Conservation (phyloP, 1,140 invertebrate genomes). For the Orchesella cincta region DNA sequence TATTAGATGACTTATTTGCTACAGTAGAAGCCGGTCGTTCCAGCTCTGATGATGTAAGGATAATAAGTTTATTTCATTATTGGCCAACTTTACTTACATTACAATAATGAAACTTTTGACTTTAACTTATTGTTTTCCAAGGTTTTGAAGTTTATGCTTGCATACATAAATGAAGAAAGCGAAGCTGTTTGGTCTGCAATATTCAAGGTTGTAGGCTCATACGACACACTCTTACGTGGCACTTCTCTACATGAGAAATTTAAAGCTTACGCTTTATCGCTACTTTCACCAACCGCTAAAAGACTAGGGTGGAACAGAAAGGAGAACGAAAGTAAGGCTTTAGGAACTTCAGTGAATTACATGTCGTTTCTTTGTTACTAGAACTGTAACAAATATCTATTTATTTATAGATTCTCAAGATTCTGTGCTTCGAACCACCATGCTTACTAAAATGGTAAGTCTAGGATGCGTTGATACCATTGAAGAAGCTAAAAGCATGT, state of each 20-base stretch:
- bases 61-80: too few species aligned
- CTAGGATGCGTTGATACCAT: background rate
- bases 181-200: constrained; percentile 21
- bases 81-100: background rate
- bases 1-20: constrained; percentile 90
- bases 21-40: constrained; percentile 57
- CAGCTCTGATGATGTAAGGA: background rate
- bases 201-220: background rate
- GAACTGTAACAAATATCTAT: too few species aligned
- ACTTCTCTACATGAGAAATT: background rate
- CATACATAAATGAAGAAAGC: constrained; percentile 15
- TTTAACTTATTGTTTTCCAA: background rate
- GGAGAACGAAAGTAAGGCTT: constrained; percentile 29
- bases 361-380: too few species aligned
- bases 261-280: background rate
- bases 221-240: background rate
- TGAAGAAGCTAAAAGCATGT: constrained; percentile 23
- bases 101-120: background rate
- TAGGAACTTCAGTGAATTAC: too few species aligned
- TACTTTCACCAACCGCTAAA: background rate
- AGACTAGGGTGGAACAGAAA: constrained; percentile 24
- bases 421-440: background rate
- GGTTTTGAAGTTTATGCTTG: constrained; percentile 9
- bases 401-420: background rate
- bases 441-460: background rate